These are phyloP conservation scores for Drosophila trapezifrons DNA, from an alignment of 1,140 invertebrate species.

Conservation along the genomic window DNA sequence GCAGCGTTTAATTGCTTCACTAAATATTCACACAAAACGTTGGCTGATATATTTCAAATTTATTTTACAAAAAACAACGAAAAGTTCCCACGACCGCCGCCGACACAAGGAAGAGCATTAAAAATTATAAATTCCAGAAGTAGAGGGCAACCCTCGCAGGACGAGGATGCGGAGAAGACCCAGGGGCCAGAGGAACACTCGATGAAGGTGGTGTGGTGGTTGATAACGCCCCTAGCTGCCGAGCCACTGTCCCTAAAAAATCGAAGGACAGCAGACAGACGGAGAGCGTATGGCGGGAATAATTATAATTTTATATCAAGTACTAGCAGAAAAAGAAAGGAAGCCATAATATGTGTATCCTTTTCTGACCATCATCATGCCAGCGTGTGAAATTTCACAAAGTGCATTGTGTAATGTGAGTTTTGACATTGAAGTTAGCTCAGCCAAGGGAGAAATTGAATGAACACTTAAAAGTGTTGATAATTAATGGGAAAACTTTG, in stretches of 20 bases:
- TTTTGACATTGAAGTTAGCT: conserved; percentile 18
- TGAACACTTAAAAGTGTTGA: conserved; percentile 11
- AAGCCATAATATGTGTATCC: conserved; percentile 75
- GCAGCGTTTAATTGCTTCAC: conserved; percentile 46
- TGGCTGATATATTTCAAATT: conserved; percentile 50
- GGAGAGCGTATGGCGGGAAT: conserved; percentile 64
- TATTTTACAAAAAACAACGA: conserved; percentile 32
- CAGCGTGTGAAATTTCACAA: conserved; percentile 57
- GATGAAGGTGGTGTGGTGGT: conserved; percentile 52
- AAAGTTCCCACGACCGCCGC: conserved; percentile 71
- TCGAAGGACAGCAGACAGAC: conserved; percentile 16
- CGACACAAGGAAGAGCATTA: conserved; percentile 50
- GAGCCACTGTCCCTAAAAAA: conserved; percentile 12
- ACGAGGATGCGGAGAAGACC: conserved; percentile 26
- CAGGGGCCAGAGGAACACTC: conserved; percentile 17
- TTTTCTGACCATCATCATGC: conserved; percentile 44
- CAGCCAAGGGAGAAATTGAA: not conserved
- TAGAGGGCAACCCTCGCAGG: conserved; percentile 59
- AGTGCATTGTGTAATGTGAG: conserved; percentile 41
- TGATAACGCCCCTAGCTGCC: conserved; percentile 40
- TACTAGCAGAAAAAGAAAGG: conserved; percentile 48
- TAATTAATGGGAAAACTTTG: conserved; percentile 11
- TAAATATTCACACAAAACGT: conserved; percentile 55
- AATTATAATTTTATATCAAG: conserved; percentile 80
- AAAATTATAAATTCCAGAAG: conserved; percentile 72